Evolutionary conservation across 92 coral and sea anemone species (phyloP).

Genomic region (Paramuricea clavata): DNA sequence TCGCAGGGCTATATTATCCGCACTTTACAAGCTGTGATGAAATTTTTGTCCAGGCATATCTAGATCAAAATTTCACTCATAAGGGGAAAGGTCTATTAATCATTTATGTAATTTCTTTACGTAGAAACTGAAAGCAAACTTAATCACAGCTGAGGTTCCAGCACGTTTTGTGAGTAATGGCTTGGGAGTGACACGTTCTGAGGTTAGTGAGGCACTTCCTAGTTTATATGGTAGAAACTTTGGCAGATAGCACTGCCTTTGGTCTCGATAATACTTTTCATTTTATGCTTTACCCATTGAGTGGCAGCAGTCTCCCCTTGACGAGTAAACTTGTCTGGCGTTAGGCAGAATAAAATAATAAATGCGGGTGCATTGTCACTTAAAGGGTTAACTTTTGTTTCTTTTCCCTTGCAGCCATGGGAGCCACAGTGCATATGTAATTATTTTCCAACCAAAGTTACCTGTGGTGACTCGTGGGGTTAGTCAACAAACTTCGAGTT

Average conservation of each 20-base stretch:
- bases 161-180: constrained; percentile 29
- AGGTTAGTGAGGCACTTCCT: constrained; percentile 1
- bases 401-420: constrained; percentile 81
- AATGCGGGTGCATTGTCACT: no score
- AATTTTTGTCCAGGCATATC: no score
- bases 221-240: not conserved
- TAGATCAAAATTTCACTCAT: no score
- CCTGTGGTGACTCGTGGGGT: constrained; percentile 99
- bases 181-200: constrained; percentile 32
- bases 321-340: no score
- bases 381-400: not conserved
- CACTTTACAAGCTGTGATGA: no score
- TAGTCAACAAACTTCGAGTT: not conserved
- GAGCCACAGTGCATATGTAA: constrained; percentile 84
- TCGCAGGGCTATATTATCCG: no score
- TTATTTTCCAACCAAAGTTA: constrained; percentile 84
- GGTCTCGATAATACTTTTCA: not conserved
- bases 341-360: no score
- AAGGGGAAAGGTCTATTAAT: not conserved
- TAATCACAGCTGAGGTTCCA: constrained; percentile 46
- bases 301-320: no score
- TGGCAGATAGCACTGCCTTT: not conserved
- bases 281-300: no score
- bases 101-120: not conserved
- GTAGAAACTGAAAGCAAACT: constrained; percentile 36